Percentiles rank a stretch among this genome's conserved stretches.
These are phyloP conservation scores for Chamaedrilus cognettii DNA, from an alignment of 2,888 invertebrate species.

Conservation along the genomic window DNA sequence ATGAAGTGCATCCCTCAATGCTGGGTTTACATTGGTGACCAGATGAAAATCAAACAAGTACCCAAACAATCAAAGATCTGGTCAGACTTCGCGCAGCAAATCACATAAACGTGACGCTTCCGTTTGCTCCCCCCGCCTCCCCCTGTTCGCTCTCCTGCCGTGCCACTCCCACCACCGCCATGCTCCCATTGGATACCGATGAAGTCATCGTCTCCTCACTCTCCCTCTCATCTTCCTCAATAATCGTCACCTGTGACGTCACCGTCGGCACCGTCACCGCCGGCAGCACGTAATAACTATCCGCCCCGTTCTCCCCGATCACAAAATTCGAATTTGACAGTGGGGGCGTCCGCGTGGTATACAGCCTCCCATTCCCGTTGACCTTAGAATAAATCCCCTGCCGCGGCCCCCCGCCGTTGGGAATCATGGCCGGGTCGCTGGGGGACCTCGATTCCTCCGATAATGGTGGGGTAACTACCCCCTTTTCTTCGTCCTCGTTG, in stretches of 20 bases:
- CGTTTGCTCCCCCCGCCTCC: not conserved
- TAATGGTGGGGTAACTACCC: not conserved
- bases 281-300: not conserved
- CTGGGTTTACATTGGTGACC: too few relatives aligned
- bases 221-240: slow-evolving; percentile 5
- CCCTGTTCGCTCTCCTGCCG: not conserved
- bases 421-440: not conserved
- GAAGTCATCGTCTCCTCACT: not conserved
- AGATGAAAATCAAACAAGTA: too few relatives aligned
- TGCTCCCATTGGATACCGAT: not conserved
- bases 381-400: not conserved
- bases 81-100: too few relatives aligned
- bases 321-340: too few relatives aligned
- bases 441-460: not conserved
- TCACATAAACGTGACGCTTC: too few relatives aligned
- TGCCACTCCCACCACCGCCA: not conserved
- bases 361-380: not conserved
- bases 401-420: not conserved
- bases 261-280: slow-evolving; percentile 3
- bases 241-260: not conserved
- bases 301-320: too few relatives aligned
- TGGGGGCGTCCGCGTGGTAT: too few relatives aligned
- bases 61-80: too few relatives aligned
- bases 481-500: not conserved
- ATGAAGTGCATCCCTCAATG: too few relatives aligned